Evolutionary conservation across 2,113 vertebrate genomes (phyloP).

Genomic region (Alectura lathami): DNA sequence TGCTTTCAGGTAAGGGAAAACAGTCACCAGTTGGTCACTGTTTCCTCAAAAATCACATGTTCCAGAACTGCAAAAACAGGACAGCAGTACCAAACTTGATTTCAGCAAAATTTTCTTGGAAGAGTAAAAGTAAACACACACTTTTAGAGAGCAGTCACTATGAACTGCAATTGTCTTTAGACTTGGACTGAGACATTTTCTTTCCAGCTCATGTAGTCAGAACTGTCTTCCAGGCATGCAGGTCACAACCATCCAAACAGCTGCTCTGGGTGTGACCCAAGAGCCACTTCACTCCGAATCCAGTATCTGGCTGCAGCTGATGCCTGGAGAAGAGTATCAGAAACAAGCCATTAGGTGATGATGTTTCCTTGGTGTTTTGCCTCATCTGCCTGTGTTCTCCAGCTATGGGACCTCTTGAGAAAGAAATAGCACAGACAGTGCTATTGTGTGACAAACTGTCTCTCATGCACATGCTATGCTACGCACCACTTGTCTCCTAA

Average conservation of each 20-base stretch:
- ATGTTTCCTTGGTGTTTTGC: not conserved
- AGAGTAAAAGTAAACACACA: not conserved
- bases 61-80: not conserved
- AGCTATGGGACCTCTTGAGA: not conserved
- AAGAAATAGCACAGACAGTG: not conserved
- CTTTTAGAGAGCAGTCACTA: not conserved
- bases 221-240: not conserved
- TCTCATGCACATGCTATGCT: not conserved
- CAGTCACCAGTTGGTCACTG: not conserved
- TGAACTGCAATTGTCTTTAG: not conserved
- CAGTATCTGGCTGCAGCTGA: not conserved
- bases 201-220: not conserved
- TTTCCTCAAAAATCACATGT: not conserved
- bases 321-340: not conserved
- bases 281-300: not conserved
- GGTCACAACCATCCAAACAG: not conserved
- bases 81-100: not conserved
- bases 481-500: not conserved
- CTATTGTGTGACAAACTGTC: not conserved
- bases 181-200: not conserved
- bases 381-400: not conserved
- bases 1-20: not conserved
- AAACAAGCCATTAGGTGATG: not conserved
- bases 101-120: not conserved
- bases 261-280: slow-evolving; percentile 1